Conservation (phyloP, 2,888 invertebrate genomes). For the Gastracanthus pulcherrimus region DNA sequence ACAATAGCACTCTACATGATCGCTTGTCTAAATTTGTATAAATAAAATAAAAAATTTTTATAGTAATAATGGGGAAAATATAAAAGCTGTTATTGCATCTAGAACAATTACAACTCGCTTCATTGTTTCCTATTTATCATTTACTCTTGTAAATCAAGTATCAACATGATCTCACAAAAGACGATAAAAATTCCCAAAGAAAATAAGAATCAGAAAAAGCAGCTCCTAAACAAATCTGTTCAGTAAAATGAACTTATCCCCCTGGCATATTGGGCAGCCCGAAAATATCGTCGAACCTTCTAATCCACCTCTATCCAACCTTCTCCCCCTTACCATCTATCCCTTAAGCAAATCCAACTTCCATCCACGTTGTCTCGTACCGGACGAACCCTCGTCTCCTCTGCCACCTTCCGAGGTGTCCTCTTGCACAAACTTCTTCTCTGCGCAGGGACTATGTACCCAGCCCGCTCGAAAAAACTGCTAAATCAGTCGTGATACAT, state of each 20-base stretch:
- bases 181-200: not conserved
- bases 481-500: constrained; percentile 40
- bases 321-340: not conserved
- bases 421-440: not conserved
- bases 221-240: not conserved
- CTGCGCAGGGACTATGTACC: not conserved
- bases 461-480: constrained; percentile 22
- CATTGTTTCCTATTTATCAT: no score
- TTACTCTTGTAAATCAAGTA: no score
- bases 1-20: no score
- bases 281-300: not conserved
- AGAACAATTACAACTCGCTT: no score
- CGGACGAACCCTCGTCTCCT: not conserved
- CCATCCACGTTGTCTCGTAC: not conserved
- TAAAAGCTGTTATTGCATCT: no score
- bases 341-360: constrained; percentile 5
- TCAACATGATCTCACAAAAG: not conserved
- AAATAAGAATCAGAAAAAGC: not conserved
- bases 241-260: not conserved
- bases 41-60: no score
- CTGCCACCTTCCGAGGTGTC: not conserved
- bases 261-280: not conserved
- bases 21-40: no score
- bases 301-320: not conserved
- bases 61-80: no score